Percentiles rank a stretch among this genome's conserved stretches.
Evolutionary conservation across 2,888 invertebrate species (phyloP).

Genomic region (Plagodis pulveraria): DNA sequence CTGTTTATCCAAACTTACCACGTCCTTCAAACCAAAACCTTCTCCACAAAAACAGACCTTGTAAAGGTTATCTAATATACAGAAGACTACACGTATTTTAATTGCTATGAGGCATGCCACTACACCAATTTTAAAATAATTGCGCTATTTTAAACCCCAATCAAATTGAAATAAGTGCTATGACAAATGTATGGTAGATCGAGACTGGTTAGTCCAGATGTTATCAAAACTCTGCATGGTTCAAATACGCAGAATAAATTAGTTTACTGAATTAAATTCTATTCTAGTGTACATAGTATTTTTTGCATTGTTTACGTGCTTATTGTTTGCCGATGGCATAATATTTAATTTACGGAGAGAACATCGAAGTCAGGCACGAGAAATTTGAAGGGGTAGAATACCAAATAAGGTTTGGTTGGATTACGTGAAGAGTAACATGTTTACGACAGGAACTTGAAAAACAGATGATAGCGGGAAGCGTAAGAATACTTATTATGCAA

Average conservation of each 20-base stretch:
- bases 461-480: too few relatives aligned
- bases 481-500: too few relatives aligned
- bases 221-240: constrained; percentile 11
- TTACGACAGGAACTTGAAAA: too few relatives aligned
- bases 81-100: constrained; percentile 26
- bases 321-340: constrained; percentile 1
- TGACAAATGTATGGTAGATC: not conserved
- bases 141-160: constrained; percentile 8
- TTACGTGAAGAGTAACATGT: too few relatives aligned
- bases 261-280: constrained; percentile 8
- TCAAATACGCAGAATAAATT: constrained; percentile 19
- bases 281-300: constrained; percentile 11
- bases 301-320: constrained; percentile 15
- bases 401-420: too few relatives aligned
- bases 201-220: constrained; percentile 5
- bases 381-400: too few relatives aligned
- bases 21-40: constrained; percentile 1
- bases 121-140: constrained; percentile 4
- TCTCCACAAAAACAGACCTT: constrained; percentile 10
- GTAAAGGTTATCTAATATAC: constrained; percentile 27
- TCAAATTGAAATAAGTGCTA: not conserved
- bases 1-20: not conserved
- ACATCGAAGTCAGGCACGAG: too few relatives aligned
- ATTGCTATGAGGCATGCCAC: constrained; percentile 34
- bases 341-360: too few relatives aligned